Percentiles rank a stretch among this genome's conserved stretches.
These are phyloP conservation scores for Caenorhabditis doughertyi DNA, from an alignment of 2,888 invertebrate species.

Conservation along the genomic window DNA sequence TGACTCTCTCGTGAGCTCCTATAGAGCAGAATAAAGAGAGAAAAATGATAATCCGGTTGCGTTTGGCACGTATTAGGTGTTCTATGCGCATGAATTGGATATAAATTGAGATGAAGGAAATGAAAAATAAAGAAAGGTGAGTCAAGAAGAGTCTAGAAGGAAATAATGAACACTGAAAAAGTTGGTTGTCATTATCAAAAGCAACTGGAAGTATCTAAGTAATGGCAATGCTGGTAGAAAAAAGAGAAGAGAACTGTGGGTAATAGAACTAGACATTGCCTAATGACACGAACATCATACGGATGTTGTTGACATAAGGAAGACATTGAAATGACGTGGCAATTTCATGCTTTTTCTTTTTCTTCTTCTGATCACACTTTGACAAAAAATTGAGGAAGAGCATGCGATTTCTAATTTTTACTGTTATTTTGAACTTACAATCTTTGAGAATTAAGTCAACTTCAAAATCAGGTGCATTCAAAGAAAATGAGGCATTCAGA, in stretches of 20 bases:
- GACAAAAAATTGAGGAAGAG: neutral
- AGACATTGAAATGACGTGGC: slow-evolving; percentile 42
- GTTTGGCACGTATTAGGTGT: slow-evolving; percentile 55
- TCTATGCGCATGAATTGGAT: slow-evolving; percentile 42
- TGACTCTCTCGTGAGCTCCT: slow-evolving; percentile 27
- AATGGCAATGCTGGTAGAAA: slow-evolving; percentile 15
- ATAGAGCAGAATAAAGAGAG: neutral
- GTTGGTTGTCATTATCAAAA: slow-evolving; percentile 34
- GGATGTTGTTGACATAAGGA: slow-evolving; percentile 50
- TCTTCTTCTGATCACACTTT: slow-evolving; percentile 4
- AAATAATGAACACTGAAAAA: neutral
- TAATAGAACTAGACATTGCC: slow-evolving; percentile 42
- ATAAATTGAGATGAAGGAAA: slow-evolving; percentile 17
- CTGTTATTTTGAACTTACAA: neutral
- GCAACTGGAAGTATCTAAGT: slow-evolving; percentile 42
- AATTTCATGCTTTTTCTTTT: slow-evolving; percentile 24
- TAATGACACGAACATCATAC: slow-evolving; percentile 53
- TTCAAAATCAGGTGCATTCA: too few species aligned
- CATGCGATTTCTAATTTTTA: neutral
- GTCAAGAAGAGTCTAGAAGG: slow-evolving; percentile 16
- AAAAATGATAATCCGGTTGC: slow-evolving; percentile 50
- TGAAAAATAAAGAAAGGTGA: neutral
- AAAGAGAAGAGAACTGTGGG: neutral
- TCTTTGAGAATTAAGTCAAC: neutral
- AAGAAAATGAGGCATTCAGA: too few species aligned